Evolutionary conservation across 1,140 invertebrate species (phyloP).

Genomic region (Drosophila setifemur): DNA sequence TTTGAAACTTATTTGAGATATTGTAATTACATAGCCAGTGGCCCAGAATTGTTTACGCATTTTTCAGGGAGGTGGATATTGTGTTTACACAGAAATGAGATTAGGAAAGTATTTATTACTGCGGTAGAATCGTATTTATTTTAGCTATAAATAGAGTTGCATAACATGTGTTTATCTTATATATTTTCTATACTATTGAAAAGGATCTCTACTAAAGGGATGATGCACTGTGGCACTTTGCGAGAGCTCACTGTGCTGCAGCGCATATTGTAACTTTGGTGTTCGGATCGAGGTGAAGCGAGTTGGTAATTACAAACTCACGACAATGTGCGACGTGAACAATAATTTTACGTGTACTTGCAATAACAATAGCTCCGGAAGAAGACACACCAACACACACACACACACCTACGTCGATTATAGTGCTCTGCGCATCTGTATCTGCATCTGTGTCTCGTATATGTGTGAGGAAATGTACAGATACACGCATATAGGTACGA

Average conservation of each 20-base stretch:
- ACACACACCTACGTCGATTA: background rate
- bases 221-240: background rate
- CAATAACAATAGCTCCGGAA: constrained; percentile 75
- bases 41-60: too few species aligned
- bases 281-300: constrained; percentile 18
- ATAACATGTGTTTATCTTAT: too few species aligned
- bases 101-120: too few species aligned
- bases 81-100: too few species aligned
- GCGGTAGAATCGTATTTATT: too few species aligned
- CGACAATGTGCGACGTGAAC: constrained; percentile 68
- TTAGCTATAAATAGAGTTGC: background rate
- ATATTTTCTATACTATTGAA: too few species aligned
- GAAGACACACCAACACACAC: constrained; percentile 43
- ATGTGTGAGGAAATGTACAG: constrained; percentile 40
- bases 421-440: constrained; percentile 13
- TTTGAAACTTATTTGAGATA: too few species aligned
- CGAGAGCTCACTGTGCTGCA: constrained; percentile 21
- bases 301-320: constrained; percentile 70
- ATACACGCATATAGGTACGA: background rate
- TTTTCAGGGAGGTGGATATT: too few species aligned
- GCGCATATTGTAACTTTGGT: background rate
- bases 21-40: too few species aligned
- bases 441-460: background rate
- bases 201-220: too few species aligned
- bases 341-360: constrained; percentile 76